Conservation (phyloP, 2,888 invertebrate species). For the Agrochola lota region DNA sequence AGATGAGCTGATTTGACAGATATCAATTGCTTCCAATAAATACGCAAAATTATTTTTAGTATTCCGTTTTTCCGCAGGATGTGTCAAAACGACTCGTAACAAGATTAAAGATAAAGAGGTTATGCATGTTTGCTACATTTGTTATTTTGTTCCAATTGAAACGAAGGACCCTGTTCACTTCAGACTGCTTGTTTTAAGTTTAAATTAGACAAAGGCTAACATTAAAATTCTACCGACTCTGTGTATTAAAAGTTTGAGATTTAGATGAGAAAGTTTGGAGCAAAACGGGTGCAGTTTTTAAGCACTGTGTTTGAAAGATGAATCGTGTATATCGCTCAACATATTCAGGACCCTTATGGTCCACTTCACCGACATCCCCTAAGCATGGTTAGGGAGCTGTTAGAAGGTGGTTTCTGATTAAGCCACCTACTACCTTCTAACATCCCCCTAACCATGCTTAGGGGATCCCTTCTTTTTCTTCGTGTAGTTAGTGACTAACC, state of each 20-base stretch:
- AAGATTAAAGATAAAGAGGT: constrained; percentile 33
- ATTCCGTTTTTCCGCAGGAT: not conserved
- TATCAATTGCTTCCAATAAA: constrained; percentile 51
- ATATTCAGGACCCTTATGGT: constrained; percentile 1
- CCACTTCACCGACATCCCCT: no score
- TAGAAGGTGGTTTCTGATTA: no score
- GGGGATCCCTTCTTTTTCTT: no score
- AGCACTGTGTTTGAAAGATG: not conserved
- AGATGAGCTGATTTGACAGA: constrained; percentile 54
- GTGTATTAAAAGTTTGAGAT: no score
- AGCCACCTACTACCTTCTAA: no score
- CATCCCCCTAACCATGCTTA: no score
- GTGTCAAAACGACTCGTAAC: constrained; percentile 3
- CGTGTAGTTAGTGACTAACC: no score
- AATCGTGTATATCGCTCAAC: not conserved
- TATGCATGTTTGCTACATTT: constrained; percentile 10
- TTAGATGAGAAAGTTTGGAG: not conserved
- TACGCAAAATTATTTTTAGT: constrained; percentile 4
- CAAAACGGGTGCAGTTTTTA: not conserved
- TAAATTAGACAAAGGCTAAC: not conserved
- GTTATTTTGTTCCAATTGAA: constrained; percentile 9
- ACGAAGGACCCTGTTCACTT: not conserved
- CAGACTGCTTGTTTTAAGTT: constrained; percentile 10
- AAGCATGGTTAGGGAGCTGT: no score
- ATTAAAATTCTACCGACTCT: not conserved